Conservation (phyloP, 2,113 vertebrate species). For the Crotalus viridis region DNA sequence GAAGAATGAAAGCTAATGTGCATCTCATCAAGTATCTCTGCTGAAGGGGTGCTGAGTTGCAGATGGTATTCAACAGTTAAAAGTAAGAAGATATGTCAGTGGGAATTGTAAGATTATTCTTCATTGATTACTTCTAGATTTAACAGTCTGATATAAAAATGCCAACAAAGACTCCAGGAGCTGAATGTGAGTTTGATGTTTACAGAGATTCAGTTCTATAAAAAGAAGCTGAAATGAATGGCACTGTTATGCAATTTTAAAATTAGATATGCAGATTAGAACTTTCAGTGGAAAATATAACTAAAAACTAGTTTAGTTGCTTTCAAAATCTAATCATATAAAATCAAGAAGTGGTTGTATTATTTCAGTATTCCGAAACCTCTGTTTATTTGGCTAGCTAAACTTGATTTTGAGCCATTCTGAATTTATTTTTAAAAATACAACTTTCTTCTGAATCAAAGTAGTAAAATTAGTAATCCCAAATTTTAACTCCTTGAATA, state of each 20-base stretch:
- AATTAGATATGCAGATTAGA: not conserved
- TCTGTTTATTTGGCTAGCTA: not conserved
- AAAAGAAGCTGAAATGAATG: not conserved
- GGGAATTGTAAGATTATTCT: not conserved
- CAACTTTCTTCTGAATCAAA: not conserved
- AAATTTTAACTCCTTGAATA: not conserved
- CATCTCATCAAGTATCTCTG: not conserved
- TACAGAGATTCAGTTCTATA: not conserved
- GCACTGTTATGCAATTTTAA: not conserved
- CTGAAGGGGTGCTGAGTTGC: not conserved
- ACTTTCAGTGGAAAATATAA: not conserved
- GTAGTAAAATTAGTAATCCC: not conserved
- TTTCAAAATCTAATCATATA: not conserved
- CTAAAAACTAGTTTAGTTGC: not conserved
- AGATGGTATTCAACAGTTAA: not conserved
- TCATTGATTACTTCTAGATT: not conserved
- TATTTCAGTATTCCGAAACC: not conserved
- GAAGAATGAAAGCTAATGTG: not conserved
- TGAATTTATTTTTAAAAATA: not conserved
- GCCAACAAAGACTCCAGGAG: not conserved
- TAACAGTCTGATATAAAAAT: not conserved
- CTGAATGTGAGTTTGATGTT: not conserved
- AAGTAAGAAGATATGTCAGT: fast-evolving
- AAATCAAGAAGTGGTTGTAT: not conserved
- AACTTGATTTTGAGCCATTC: not conserved